Base-by-base conservation (phyloP, 2,888 invertebrate genomes). In the Hirtodrosophila confusa region DNA sequence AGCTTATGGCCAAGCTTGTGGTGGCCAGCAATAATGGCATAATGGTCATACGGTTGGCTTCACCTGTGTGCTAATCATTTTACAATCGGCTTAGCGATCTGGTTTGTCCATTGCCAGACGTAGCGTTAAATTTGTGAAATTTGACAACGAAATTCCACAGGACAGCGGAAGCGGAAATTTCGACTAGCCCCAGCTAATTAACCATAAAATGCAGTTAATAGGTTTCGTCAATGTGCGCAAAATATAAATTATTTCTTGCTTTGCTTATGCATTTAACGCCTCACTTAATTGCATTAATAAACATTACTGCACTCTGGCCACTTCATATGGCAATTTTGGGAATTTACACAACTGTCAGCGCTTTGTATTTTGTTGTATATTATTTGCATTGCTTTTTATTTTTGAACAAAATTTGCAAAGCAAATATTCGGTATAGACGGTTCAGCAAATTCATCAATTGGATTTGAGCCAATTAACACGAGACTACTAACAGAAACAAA, bases 171-270 rank as follows among this genome's bases (percentile, higher is more conserved):
- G 48, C 64, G 80, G 69, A 69, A 57, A 61, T 58, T 45, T 35
- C 39, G 45, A 62, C 54, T 57, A 75, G 64, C 53, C 53, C 29
- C 29, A 33, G n/a, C 69, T 84, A 84, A 86, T 80, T 78, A 80
- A 61, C 60, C 85, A 74, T 57, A 69, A 80, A 80, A 80, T 84
- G 56, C 61, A 65, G 64, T 71, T 77, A 69, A 67, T 80, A 72
- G 48, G 23, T 48, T 69, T 65, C 17, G 12, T 23, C 35, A 33
- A 12, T 24, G 23, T 41, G 41, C 36, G 49, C 12, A 43, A 36
- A 41, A 23, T 31, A 33, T 36, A 9, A 50, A 40, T 57, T 50
- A 48, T 49, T 50, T 11, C 53, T 43, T 41, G 41, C 29, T 56
- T 62, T 55, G 51, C 55, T 72, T 77, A 62, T 64, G 69, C 45